These are phyloP conservation scores for Kryptolebias marmoratus DNA, from an alignment of 2,113 vertebrate species.

Conservation along the genomic window DNA sequence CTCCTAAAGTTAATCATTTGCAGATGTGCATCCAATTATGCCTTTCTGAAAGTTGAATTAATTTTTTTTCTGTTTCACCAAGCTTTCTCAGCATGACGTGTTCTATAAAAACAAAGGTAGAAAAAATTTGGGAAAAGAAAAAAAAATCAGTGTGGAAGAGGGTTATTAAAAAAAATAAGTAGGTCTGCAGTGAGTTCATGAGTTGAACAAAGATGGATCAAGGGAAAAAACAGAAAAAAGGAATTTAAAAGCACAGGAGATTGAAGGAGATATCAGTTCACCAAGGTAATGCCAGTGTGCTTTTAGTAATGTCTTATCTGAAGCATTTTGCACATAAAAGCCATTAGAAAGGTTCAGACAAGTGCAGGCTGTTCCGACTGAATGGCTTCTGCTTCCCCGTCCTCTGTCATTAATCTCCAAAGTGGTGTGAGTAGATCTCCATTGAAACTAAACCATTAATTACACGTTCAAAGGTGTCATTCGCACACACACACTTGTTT, in stretches of 20 bases:
- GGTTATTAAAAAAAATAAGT: slow-evolving; percentile 18
- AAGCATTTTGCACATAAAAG: slow-evolving; percentile 21
- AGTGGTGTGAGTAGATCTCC: slow-evolving; percentile 50
- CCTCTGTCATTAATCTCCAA: slow-evolving; percentile 69
- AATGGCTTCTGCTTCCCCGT: slow-evolving; percentile 50
- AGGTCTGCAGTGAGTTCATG: slow-evolving; percentile 10
- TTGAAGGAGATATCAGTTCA: slow-evolving; percentile 64
- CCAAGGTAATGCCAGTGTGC: slow-evolving; percentile 51
- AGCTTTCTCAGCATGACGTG: slow-evolving; percentile 52
- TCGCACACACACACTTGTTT: slow-evolving; percentile 46
- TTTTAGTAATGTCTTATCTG: slow-evolving; percentile 43
- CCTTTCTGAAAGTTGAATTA: too few relatives aligned
- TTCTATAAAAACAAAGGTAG: slow-evolving; percentile 52
- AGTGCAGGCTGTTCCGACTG: slow-evolving; percentile 57
- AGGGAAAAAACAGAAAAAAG: not conserved
- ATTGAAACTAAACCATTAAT: slow-evolving; percentile 66
- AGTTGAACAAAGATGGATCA: slow-evolving; percentile 11
- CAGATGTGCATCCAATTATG: too few relatives aligned
- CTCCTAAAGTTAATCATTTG: too few relatives aligned
- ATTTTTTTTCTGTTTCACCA: slow-evolving; percentile 27
- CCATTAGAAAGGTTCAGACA: slow-evolving; percentile 33
- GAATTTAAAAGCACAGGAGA: slow-evolving; percentile 37
- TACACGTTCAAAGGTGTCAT: slow-evolving; percentile 40
- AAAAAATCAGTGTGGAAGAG: not conserved
- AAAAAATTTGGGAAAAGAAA: slow-evolving; percentile 31